Base-by-base conservation (phyloP, 2,113 vertebrate species). In the Emberiza fucata region DNA sequence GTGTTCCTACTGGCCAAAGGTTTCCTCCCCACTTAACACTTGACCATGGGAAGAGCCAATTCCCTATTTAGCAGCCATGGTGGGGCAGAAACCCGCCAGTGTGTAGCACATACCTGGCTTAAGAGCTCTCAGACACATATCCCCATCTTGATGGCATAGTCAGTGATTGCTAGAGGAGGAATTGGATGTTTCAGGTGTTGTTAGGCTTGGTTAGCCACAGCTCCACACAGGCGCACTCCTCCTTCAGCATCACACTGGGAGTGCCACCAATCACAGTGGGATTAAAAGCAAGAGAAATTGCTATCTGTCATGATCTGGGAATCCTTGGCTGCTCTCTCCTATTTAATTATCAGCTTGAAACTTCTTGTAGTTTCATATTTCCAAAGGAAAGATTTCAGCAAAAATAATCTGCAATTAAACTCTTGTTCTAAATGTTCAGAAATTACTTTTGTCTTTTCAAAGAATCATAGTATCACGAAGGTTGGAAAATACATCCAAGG, bases 331-430 rank as follows among this genome's bases (percentile, higher is more conserved):
- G 10, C 3, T 50, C 14, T 88, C 66, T 86, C 14, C 45, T 80
- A 16, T 33, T 69, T 44, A 72, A 65, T 25, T 23, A 78, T 9
- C 3, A 3, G 39, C 82, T 82, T 31, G 5, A 64, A 95, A 63
- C 0, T 0, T 23, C 51, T 50, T 42, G 23, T 44, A 35, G 45
- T 35, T 88, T 37, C 31, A 57, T 21, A 45, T 35, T 73, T 27
- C 13, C 24, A 51, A 76, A 73, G 10, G 45, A 77, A 88, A 73
- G 9, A 47, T 18, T 47, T 71, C 31, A 35, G 22, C 20, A 72
- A 86, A 91, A 88, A 61, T 39, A 80, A 80, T 8, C 35, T 57
- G 21, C n/a, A 50, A 50, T 86, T 81, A 63, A 29, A 33, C 2
- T 23, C 23, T 35, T 68, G 17, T 44, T 39, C 39, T 59, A 73